Conservation (phyloP, 92 coral and sea anemone genomes). For the Montipora capitata region DNA sequence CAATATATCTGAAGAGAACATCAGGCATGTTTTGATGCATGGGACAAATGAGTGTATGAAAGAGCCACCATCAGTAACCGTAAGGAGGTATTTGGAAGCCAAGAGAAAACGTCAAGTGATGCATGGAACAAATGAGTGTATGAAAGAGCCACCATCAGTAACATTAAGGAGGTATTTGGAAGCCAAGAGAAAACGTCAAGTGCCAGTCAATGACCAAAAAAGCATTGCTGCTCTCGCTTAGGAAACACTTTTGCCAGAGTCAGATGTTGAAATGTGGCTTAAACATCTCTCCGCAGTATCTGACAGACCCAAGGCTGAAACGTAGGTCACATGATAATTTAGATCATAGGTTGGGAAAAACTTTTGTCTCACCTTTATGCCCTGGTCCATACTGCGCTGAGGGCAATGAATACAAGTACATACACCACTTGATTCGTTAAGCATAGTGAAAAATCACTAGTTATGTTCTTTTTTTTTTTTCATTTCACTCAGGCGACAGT, state of each 20-base stretch:
- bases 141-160: constrained; percentile 28
- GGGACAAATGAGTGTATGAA: constrained; percentile 23
- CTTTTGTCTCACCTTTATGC: no score
- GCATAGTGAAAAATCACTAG: no score
- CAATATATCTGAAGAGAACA: not conserved
- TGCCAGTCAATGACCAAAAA: not conserved
- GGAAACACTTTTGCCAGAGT: constrained; percentile 27
- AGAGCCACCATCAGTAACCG: constrained; percentile 28
- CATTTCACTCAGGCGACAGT: not conserved
- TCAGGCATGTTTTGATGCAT: constrained; percentile 50
- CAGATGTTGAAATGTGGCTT: constrained; percentile 61
- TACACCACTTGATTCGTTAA: no score
- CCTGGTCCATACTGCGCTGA: no score
- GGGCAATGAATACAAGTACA: no score
- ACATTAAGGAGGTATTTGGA: constrained; percentile 40
- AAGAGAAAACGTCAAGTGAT: constrained; percentile 40
- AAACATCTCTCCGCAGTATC: constrained; percentile 44
- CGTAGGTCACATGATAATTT: no score
- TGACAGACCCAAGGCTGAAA: constrained; percentile 22
- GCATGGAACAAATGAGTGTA: constrained; percentile 53
- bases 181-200: no score
- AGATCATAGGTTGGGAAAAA: no score
- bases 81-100: constrained; percentile 31
- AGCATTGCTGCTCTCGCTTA: constrained; percentile 38
- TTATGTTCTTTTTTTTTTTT: no score